A percentile compares a stretch with the other conserved stretches of the same genome.
phyloP scores from a whole-genome alignment of 2,797 vertebrate genomes.

The Gallinago stenura region DNA sequence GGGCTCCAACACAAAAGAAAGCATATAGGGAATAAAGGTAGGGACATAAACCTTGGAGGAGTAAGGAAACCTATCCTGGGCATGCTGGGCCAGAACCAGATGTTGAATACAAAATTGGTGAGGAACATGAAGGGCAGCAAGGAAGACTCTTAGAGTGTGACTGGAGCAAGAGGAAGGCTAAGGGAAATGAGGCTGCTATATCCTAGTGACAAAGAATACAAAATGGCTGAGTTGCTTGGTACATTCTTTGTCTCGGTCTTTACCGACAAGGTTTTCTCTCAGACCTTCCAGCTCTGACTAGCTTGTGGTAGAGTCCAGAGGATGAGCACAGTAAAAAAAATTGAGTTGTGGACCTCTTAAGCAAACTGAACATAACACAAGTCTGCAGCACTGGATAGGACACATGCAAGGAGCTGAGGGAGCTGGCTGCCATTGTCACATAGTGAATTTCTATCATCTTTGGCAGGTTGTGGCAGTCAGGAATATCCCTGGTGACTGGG shows the following conservation, averaged over 20 bases:
- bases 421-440: background rate
- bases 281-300: background rate
- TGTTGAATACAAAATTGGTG: background rate
- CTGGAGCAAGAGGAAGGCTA: background rate
- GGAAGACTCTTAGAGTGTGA: background rate
- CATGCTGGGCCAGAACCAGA: background rate
- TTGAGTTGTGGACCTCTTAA: background rate
- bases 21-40: fast-evolving
- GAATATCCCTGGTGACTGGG: background rate
- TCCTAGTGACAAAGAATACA: background rate
- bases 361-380: background rate
- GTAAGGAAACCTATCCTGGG: background rate
- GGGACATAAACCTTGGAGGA: background rate
- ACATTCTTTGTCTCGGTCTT: background rate
- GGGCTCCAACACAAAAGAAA: background rate
- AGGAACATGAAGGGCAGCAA: background rate
- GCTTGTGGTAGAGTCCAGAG: background rate
- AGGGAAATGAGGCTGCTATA: background rate
- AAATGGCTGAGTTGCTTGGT: background rate
- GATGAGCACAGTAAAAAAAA: background rate
- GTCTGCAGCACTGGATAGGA: background rate
- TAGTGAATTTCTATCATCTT: background rate
- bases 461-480: background rate
- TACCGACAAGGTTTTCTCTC: background rate
- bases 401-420: background rate